Base-by-base conservation (phyloP, 2,113 vertebrate genomes). In the Rhynchomys soricoides region DNA sequence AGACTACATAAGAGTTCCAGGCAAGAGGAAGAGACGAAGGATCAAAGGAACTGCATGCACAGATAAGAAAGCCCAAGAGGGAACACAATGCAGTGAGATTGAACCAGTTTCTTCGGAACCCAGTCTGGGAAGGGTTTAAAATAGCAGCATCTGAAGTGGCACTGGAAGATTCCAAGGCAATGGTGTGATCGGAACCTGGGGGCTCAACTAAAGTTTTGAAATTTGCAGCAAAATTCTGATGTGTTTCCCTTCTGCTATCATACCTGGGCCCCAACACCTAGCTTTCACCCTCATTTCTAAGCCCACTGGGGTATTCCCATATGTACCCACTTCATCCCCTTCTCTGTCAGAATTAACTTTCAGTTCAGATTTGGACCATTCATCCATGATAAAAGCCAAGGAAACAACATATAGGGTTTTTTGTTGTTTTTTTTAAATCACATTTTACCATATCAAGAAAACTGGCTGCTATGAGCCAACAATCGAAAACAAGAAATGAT, bases 401-500 rank as follows among this genome's bases (percentile, higher is more conserved):
- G 75, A 43, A 86, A 89, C 57, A 31, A 94, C 88, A 70, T 93
- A 97, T 93, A 79, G 71, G 11, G 96, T 73, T 52, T 92, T 50
- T n/a, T 70, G 7, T 70, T 37, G 1, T 70, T n/a, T 62, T 68
- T n/a, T 34, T 15, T 17, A 9, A 4, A 59, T 86, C 68, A 62
- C 90, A 91, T 70, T 70, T 96, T 93, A 92, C 96, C 95, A 74
- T 50, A 83, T 50, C 90, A 93, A 94, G 93, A 48, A 24, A 5
- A 37, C 91, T 91, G 94, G 70, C 90, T 96, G 91, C 94, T 71
- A 1, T 6, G 37, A 97, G 78, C 52, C 95, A 90, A 93, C 62
- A 57, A 95, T 85, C 81, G 94, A 73, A 93, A 96, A 87, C 57
- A 77, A 95, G 97, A 96, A 94, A 70, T 96, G 55, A 64, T 96